phyloP scores from a whole-genome alignment of 2,113 vertebrate genomes.

The Perca schrenkii region DNA sequence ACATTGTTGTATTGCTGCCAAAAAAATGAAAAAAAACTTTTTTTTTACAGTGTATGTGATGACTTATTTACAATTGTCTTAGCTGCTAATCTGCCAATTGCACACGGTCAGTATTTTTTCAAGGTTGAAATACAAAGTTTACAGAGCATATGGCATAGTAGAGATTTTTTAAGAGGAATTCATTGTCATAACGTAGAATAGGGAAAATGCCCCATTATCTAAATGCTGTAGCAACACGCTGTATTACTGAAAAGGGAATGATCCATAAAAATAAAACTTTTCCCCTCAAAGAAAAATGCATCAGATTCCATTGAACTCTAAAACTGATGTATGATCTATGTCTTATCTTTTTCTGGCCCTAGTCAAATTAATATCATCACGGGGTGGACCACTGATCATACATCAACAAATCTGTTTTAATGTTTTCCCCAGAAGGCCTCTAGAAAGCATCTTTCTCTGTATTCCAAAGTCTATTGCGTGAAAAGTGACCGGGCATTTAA shows the following conservation, averaged over 20 bases:
- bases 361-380: constrained; percentile 20
- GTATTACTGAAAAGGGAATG: neutral
- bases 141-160: too few species aligned
- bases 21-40: too few species aligned
- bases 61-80: too few species aligned
- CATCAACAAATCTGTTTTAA: constrained; percentile 1
- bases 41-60: too few species aligned
- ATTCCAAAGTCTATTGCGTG: neutral
- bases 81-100: too few species aligned
- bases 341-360: neutral
- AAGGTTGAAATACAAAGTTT: too few species aligned
- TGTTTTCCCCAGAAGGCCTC: constrained; percentile 2
- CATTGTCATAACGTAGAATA: neutral
- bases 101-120: too few species aligned
- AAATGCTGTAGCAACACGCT: neutral
- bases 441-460: constrained; percentile 33
- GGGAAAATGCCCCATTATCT: neutral
- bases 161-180: too few species aligned
- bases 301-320: neutral
- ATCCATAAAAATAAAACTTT: neutral
- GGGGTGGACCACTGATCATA: constrained; percentile 5
- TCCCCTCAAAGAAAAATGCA: neutral
- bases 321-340: neutral
- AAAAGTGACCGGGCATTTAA: constrained; percentile 15
- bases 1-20: too few species aligned